Evolutionary conservation across 2,113 vertebrate genomes (phyloP).

Genomic region (Pundamilia nyererei): DNA sequence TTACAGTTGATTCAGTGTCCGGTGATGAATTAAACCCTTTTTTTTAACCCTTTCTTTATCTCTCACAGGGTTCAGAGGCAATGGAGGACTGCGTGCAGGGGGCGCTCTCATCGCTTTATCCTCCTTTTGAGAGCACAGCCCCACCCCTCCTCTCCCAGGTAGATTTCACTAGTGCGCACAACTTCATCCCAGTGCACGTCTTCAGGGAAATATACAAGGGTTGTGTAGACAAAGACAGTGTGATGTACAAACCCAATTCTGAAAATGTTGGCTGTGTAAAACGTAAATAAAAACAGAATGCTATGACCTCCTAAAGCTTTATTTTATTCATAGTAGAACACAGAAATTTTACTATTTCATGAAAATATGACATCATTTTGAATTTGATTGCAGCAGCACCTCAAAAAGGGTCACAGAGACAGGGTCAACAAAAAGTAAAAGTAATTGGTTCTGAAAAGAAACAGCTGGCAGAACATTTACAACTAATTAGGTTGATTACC

Average conservation of each 20-base stretch:
- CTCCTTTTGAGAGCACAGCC: conserved; percentile 88
- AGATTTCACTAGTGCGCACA: not conserved
- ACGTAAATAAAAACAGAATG: not conserved
- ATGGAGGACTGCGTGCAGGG: conserved; percentile 94
- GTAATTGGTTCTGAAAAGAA: not conserved
- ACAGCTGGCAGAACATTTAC: not conserved
- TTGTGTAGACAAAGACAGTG: not conserved
- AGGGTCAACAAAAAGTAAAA: not conserved
- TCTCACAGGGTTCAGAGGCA: conserved; percentile 81
- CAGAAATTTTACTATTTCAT: not conserved
- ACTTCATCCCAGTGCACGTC: not conserved
- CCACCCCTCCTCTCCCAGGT: conserved; percentile 87
- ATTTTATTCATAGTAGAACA: not conserved
- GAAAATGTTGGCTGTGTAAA: not conserved
- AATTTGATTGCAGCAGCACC: not conserved
- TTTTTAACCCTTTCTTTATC: not conserved
- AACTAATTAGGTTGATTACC: not conserved
- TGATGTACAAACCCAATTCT: not conserved
- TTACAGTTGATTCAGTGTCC: conserved; percentile 13
- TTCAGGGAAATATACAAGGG: not conserved
- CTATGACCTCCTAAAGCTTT: not conserved
- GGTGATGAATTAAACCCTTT: conserved; percentile 27
- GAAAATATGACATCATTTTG: not conserved
- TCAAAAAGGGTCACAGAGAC: not conserved
- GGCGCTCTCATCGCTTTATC: conserved; percentile 85